A percentile compares a stretch with the other conserved stretches of the same genome.
Conservation (phyloP, 35 echinoderm and acorn worm species). For the Antedon bifida region DNA sequence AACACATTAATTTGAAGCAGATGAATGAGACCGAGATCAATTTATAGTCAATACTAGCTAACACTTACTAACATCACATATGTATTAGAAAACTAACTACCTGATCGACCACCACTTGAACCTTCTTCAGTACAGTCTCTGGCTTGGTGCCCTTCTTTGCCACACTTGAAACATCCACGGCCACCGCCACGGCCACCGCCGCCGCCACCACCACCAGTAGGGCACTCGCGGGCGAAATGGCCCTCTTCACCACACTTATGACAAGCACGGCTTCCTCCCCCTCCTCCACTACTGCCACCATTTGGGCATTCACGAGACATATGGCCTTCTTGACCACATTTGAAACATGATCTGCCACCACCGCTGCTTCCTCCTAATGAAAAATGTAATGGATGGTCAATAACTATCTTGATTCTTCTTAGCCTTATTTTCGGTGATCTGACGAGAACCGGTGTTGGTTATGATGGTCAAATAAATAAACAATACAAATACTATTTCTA, state of each 20-base stretch:
- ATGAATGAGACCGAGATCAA: too few species aligned
- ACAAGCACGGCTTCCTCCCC: conserved; percentile 16
- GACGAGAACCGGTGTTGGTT: too few species aligned
- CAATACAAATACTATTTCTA: not conserved
- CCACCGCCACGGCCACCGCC: conserved; percentile 10
- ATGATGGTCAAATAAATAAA: too few species aligned
- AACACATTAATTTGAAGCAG: too few species aligned
- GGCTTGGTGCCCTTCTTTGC: conserved; percentile 9
- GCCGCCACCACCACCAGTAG: conserved; percentile 17
- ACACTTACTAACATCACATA: too few species aligned
- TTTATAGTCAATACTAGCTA: too few species aligned
- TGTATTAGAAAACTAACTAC: not conserved
- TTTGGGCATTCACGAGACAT: conserved; percentile 43
- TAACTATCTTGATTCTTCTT: too few species aligned
- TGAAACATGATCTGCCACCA: conserved; percentile 20
- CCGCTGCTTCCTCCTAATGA: conserved; percentile 10
- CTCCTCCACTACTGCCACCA: conserved; percentile 7
- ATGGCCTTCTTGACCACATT: conserved; percentile 53
- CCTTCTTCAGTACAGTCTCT: conserved; percentile 3
- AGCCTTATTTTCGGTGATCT: too few species aligned
- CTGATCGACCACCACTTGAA: not conserved
- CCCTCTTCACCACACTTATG: conserved; percentile 34
- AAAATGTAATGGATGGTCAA: too few species aligned
- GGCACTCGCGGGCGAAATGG: conserved; percentile 38
- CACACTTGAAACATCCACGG: conserved; percentile 9